These are phyloP conservation scores for Brachypterus glaber DNA, from an alignment of 2,888 invertebrate genomes.

Conservation along the genomic window DNA sequence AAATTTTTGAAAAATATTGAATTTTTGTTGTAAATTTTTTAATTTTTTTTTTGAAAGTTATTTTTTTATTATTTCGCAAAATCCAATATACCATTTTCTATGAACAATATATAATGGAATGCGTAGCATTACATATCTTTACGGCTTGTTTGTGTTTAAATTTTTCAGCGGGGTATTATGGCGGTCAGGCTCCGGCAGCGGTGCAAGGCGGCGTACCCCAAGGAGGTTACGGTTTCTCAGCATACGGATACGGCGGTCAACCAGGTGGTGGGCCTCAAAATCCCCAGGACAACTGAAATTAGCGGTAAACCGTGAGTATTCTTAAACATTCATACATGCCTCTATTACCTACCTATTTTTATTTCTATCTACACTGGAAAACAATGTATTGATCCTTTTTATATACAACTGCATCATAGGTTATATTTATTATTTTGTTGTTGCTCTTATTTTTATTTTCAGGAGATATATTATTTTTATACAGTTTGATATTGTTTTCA, in stretches of 20 bases:
- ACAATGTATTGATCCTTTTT: conserved; percentile 17
- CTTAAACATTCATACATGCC: conserved; percentile 11
- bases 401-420: background rate
- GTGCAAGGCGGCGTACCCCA: conserved; percentile 36
- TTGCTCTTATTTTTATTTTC: conserved; percentile 17
- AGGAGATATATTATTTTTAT: conserved; percentile 19
- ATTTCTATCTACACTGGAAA: conserved; percentile 26
- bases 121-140: too few relatives aligned
- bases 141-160: too few relatives aligned
- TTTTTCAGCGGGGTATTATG: conserved; percentile 34
- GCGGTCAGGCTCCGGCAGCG: conserved; percentile 33
- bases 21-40: conserved; percentile 1
- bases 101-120: too few relatives aligned
- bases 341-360: conserved; percentile 13
- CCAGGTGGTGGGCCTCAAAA: conserved; percentile 22
- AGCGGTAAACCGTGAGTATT: conserved; percentile 14
- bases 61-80: too few relatives aligned
- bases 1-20: too few relatives aligned
- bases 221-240: conserved; percentile 40
- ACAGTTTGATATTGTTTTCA: conserved; percentile 24
- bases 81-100: too few relatives aligned
- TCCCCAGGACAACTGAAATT: conserved; percentile 24
- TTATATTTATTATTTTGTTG: conserved; percentile 11
- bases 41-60: too few relatives aligned
- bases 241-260: conserved; percentile 39